phyloP scores from a whole-genome alignment of 2,888 invertebrate species.

The Xanthia icteritia region DNA sequence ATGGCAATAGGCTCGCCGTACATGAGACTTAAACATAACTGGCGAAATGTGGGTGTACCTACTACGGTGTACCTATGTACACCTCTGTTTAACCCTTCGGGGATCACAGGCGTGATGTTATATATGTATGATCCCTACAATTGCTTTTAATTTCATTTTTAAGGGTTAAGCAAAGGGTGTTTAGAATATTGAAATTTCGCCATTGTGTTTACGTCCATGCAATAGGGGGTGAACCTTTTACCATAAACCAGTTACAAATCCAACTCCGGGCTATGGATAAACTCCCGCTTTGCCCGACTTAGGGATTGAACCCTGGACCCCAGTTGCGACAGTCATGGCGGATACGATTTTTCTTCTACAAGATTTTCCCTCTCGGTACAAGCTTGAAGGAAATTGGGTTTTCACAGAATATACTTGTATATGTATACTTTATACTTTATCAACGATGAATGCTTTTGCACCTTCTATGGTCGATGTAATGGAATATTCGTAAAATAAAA shows the following conservation, averaged over 20 bases:
- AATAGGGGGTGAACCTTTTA: not conserved
- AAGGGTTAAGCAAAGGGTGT: too few relatives aligned
- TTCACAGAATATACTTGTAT: not conserved
- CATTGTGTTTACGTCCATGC: not conserved
- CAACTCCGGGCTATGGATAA: not conserved
- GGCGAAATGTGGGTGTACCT: too few relatives aligned
- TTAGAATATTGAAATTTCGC: not conserved
- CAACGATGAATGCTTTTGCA: not conserved
- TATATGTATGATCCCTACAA: not conserved
- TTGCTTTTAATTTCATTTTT: not conserved
- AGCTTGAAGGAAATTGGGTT: not conserved
- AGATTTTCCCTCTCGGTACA: not conserved
- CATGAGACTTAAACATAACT: too few relatives aligned
- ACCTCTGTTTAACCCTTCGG: too few relatives aligned
- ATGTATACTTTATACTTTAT: too few relatives aligned
- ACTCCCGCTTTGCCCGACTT: not conserved
- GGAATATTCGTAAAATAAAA: constrained; percentile 17
- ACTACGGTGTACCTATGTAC: too few relatives aligned
- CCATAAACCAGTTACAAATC: not conserved
- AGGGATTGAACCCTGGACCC: not conserved
- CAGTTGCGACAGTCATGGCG: not conserved
- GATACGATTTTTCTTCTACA: not conserved
- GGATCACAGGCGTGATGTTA: too few relatives aligned
- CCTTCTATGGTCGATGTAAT: constrained; percentile 10
- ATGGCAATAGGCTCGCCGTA: too few relatives aligned